These are phyloP conservation scores for Enteromius paludinosus DNA, from an alignment of 2,797 vertebrate genomes.

Conservation along the genomic window DNA sequence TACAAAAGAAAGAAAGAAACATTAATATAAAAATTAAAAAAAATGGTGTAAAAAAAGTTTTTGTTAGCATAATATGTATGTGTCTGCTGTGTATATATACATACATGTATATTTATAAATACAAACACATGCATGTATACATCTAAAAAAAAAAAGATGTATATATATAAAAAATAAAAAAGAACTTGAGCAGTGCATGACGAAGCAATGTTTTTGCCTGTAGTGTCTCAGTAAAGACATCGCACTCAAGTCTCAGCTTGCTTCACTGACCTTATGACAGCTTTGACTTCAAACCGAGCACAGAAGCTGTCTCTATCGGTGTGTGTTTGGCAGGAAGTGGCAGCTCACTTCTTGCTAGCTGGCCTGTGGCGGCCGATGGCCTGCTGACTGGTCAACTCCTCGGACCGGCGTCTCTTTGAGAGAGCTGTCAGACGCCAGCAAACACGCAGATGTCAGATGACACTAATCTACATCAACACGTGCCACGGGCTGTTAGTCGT, in stretches of 20 bases:
- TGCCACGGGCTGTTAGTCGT: constrained; percentile 32
- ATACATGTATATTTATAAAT: too few species aligned
- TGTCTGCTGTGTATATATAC: too few species aligned
- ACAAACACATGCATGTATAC: too few species aligned
- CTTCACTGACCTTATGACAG: constrained; percentile 13
- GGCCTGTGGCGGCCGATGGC: constrained; percentile 14
- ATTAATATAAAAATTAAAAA: not conserved
- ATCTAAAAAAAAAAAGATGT: too few species aligned
- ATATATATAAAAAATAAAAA: too few species aligned
- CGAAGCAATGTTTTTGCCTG: not conserved
- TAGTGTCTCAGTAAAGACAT: not conserved
- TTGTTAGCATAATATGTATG: too few species aligned
- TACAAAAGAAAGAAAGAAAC: not conserved
- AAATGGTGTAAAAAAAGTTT: too few species aligned
- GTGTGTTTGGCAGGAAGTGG: constrained; percentile 36
- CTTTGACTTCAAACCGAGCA: constrained; percentile 17
- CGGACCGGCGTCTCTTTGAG: constrained; percentile 27
- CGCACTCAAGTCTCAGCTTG: not conserved
- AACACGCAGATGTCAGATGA: constrained; percentile 46
- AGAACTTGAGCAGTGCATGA: not conserved
- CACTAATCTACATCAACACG: constrained; percentile 49
- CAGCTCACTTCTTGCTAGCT: constrained; percentile 28
- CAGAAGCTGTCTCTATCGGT: not conserved
- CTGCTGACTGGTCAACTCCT: constrained; percentile 34
- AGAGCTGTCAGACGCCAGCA: constrained; percentile 23